Conservation (phyloP, 2,888 invertebrate species). For the Diadegma fenestrale region DNA sequence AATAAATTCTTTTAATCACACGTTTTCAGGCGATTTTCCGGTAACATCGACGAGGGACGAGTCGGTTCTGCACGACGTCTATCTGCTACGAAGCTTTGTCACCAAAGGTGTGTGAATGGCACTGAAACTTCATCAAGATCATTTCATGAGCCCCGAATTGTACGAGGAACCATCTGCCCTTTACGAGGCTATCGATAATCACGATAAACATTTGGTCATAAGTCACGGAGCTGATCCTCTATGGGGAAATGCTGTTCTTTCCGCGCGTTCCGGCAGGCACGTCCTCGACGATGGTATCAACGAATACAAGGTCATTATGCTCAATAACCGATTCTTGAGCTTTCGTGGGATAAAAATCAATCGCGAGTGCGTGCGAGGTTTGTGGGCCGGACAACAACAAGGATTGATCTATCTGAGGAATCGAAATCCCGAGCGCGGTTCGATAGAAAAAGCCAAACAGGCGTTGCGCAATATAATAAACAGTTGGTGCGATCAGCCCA, state of each 20-base stretch:
- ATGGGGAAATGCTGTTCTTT: conserved; percentile 96
- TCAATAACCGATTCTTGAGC: conserved; percentile 97
- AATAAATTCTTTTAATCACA: too few species aligned
- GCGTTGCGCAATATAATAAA: conserved; percentile 99
- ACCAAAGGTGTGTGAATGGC: conserved; percentile 99
- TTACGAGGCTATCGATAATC: conserved; percentile 95
- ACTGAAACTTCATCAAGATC: conserved; percentile 98
- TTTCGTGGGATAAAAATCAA: conserved; percentile 99
- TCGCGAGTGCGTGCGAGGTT: conserved; percentile 98
- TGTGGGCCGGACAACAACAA: conserved; percentile 99
- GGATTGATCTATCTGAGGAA: conserved; percentile 98
- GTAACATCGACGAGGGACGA: conserved; percentile 98
- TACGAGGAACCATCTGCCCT: conserved; percentile 92
- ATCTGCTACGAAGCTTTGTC: conserved; percentile 95
- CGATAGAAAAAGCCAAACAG: conserved; percentile 99
- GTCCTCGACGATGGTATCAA: conserved; percentile 99
- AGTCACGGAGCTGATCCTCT: conserved; percentile 99
- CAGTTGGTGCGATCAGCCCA: conserved; percentile 99
- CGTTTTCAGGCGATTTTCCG: conserved; percentile 91
- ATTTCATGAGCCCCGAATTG: conserved; percentile 98
- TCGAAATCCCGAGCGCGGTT: conserved; percentile 98
- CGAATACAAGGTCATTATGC: conserved; percentile 99
- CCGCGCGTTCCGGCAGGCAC: conserved; percentile 88
- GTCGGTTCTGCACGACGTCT: conserved; percentile 99
- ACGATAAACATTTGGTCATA: conserved; percentile 96